Base-by-base conservation (phyloP, 2,797 vertebrate species). In the Intellagama lesueurii region DNA sequence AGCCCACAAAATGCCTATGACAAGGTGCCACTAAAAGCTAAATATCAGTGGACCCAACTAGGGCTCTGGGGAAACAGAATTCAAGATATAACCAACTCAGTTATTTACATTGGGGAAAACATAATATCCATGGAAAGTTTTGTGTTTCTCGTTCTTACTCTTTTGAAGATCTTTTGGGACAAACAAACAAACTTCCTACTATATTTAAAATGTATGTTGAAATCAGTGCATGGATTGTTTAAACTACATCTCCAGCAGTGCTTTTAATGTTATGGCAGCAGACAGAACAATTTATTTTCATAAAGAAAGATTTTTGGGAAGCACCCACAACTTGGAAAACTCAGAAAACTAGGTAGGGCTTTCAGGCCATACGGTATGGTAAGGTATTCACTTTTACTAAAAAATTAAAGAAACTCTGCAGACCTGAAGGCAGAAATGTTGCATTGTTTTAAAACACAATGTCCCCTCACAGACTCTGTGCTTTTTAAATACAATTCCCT, bases 381-480 rank as follows among this genome's bases (percentile, higher is more conserved):
- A 26, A 7, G 64, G 5, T 73, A 84, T 77, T 32, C 5, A 88
- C 88, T 76, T 73, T 26, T 82, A 64, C 4, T 66, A 69, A 56
- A 8, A 88, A n/a, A 52, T 56, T 28, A 81, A 90, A 83, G 12
- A 77, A 79, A 79, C 35, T 12, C 69, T 83, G 35, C 69, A 56
- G 6, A 40, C 22, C 76, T 2, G 70, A 78, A 9, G 24, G 49
- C 92, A 88, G 32, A 81, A 35, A 49, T 64, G 92, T 91, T 77
- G 56, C 88, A 1, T 85, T 91, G 28, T 49, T 90, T 60, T 87
- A 12, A 35, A 35, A 64, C n/a, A 75, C 81, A 5, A 52, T 68
- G n/a, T 32, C 60, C 75, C 89, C 69, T 68, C 81, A 70, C 16
- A 40, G 32, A 19, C 7, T 16, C 11, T 16, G n/a, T 72, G 5